Base-by-base conservation (phyloP, 2,797 vertebrate species). In the Myotis planiceps region DNA sequence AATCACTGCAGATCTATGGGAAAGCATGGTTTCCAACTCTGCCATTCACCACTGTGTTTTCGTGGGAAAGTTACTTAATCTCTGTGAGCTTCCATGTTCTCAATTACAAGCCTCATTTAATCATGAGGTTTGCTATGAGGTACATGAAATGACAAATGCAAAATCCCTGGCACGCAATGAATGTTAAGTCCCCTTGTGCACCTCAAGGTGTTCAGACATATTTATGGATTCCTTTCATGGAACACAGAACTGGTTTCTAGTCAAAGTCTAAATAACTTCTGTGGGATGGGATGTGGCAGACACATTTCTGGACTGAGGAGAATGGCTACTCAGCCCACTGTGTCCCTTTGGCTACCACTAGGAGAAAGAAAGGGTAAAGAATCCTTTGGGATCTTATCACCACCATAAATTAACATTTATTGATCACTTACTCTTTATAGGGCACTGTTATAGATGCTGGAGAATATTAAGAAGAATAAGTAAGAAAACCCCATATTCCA, bases 21-120 rank as follows among this genome's bases (percentile, higher is more conserved):
- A 37, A 32, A 47, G 9, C 18, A 0, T 3, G 2, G 12, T 1
- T 5, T 2, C 19, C 27, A 19, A 3, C 8, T 16, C 45, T 2
- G 51, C 14, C 29, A 5, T n/a, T 18, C 1, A 0, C 3, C 0
- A 2, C 23, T 27, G 71, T 21, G 34, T 3, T 12, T 53, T 13
- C 7, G 3, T 15, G 21, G 39, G 25, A 49, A 12, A 37, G 7
- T 7, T 5, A 9, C 9, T 2, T 14, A 23, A 25, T 6, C 86
- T n/a, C 63, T 32, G 34, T 0, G 0, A 15, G 32, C 58, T 8
- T 51, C 71, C 1, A 0, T 42, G 4, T 27, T 16, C 42, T 53
- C 4, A 0, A 0, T 2, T 4, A 2, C 18, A 3, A 23, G 18
- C 27, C 55, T 23, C 3, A 29, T 39, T 39, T 13, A 15, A 16